Conservation (phyloP, 1,140 invertebrate genomes). For the Leptopilina clavipes region DNA sequence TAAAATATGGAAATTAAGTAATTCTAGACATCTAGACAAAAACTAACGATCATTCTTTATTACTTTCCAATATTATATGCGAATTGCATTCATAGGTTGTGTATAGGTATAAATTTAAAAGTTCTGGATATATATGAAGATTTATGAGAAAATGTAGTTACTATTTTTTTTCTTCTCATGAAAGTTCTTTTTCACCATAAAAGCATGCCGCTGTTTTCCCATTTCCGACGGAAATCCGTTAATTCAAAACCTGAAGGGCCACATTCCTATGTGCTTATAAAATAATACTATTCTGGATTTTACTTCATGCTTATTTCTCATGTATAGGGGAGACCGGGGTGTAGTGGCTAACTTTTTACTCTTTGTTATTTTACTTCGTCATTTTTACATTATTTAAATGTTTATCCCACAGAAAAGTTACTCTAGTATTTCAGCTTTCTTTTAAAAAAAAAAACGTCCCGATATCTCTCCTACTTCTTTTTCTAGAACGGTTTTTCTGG, state of each 20-base stretch:
- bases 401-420: no score
- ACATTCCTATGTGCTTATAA: conserved; percentile 1
- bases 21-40: no score
- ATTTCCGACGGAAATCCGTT: conserved; percentile 11
- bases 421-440: no score
- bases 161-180: not conserved
- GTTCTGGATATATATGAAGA: conserved; percentile 16
- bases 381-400: no score
- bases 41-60: not conserved
- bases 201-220: conserved; percentile 7
- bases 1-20: no score
- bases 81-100: not conserved
- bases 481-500: no score
- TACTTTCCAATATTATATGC: not conserved
- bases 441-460: no score
- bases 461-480: no score
- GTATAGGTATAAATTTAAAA: conserved; percentile 5
- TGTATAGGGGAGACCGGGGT: no score
- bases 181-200: not conserved
- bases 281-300: not conserved
- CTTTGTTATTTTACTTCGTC: no score
- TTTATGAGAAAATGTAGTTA: conserved; percentile 1
- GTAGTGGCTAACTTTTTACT: no score
- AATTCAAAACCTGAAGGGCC: not conserved
- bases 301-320: not conserved